Evolutionary conservation across 2,888 invertebrate species (phyloP), one percentile per base, ranked within the genome.

Genomic region (Buathra laborator): DNA sequence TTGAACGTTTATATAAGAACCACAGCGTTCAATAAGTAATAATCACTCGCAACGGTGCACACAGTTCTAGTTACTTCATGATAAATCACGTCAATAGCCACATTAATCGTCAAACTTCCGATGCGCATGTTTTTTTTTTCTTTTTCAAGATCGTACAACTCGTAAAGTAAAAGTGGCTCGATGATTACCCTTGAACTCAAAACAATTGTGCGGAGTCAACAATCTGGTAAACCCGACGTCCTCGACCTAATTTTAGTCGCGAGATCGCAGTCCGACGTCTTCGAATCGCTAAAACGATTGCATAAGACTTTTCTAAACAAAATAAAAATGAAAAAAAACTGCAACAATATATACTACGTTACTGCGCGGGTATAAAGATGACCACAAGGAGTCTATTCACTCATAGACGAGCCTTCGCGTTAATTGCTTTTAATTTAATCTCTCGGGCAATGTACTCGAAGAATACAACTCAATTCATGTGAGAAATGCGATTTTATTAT

Each of bases 181-280:
- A 44, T 59, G 78, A 43, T 56, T 76, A 44, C 76, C 87, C 88
- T 84, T 88, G 88, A 84, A 86, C 85, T 86, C 80, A 72, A 86
- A 86, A 83, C 78, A 81, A 87, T 87, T 76, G 75, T 53, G 75
- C 70, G 67, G 76, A 83, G 84, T 84, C 84, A 85, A 84, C 67
- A 86, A 83, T 87, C 85, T 62, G 80, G 19, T 83, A 48, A 78
- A 86, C 84, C 85, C 71, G 88, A 71, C 77, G 84, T 75, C 88
- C 88, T 82, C 86, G 87, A 86, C 86, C 88, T 70, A 86, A 83
- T 86, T 87, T 83, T 48, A 67, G 29, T 24, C 59, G 32, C 59
- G 75, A 71, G 66, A 75, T 64, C 62, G 59, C 12, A 29, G 67
- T 43, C 67, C 71, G 16, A 29, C 44, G 48, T 19, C 46, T 77